phyloP scores from a whole-genome alignment of 2,113 vertebrate genomes.

The Ranitomeya imitator region DNA sequence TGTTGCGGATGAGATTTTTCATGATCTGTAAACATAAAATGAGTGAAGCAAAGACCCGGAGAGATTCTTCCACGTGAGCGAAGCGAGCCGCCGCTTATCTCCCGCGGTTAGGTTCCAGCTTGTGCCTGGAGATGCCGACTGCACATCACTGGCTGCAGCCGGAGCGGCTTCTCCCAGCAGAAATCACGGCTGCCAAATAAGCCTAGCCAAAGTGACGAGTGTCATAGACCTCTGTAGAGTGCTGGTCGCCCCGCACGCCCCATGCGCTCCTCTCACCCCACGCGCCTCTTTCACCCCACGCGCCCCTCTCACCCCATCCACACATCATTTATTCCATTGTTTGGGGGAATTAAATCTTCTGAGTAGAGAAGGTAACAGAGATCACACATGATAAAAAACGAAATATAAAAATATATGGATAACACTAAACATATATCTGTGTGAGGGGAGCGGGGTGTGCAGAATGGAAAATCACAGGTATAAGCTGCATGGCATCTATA shows the following conservation, averaged over 20 bases:
- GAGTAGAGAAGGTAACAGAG: neutral
- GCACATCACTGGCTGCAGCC: constrained; percentile 12
- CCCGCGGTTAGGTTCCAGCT: constrained; percentile 18
- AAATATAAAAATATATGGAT: too few species aligned
- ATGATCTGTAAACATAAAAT: neutral
- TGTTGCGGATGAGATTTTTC: neutral
- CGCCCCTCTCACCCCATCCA: neutral
- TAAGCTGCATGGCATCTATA: too few species aligned
- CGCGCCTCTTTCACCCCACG: neutral
- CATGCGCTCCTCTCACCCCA: neutral
- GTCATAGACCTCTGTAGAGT: neutral
- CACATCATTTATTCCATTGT: neutral
- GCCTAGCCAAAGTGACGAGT: constrained; percentile 11
- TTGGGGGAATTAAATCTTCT: constrained; percentile 8
- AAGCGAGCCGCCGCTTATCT: constrained; percentile 9
- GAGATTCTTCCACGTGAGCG: neutral
- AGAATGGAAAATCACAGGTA: too few species aligned
- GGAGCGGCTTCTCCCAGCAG: constrained; percentile 17
- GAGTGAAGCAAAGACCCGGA: neutral
- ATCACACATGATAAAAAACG: too few species aligned
- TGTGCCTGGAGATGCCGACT: constrained; percentile 47
- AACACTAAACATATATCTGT: too few species aligned
- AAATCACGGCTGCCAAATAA: constrained; percentile 21
- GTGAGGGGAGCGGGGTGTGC: too few species aligned
- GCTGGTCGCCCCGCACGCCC: neutral